A percentile compares a stretch with the other conserved stretches of the same genome.
Evolutionary conservation across 2,888 invertebrate genomes (phyloP).

Genomic region (Biston betularia): DNA sequence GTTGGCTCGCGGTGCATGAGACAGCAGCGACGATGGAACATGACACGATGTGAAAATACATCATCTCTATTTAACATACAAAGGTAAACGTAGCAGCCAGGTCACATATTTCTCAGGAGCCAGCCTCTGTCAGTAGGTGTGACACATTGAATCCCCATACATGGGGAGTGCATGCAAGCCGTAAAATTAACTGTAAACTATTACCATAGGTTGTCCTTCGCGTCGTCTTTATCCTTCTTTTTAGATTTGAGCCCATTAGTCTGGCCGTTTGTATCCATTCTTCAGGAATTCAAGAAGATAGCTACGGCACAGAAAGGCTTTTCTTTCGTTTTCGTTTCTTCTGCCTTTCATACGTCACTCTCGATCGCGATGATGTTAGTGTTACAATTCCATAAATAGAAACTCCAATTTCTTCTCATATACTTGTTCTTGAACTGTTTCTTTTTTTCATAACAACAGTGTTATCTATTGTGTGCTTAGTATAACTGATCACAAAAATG

Average conservation of each 20-base stretch:
- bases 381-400: conserved; percentile 16
- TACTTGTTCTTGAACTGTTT: too few relatives aligned
- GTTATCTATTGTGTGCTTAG: too few relatives aligned
- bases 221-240: conserved; percentile 88
- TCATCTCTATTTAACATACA: conserved; percentile 74
- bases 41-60: conserved; percentile 57
- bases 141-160: conserved; percentile 84
- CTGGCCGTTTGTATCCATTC: conserved; percentile 87
- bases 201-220: conserved; percentile 89
- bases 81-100: conserved; percentile 79
- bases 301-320: conserved; percentile 86
- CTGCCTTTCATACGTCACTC: conserved; percentile 86
- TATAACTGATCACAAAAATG: too few relatives aligned
- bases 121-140: conserved; percentile 84
- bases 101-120: conserved; percentile 85
- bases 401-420: neutral
- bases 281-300: conserved; percentile 84
- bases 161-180: conserved; percentile 80
- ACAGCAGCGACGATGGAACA: conserved; percentile 48
- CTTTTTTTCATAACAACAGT: too few relatives aligned
- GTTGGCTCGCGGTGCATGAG: conserved; percentile 51
- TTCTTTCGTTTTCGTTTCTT: conserved; percentile 83
- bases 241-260: conserved; percentile 85
- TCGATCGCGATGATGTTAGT: conserved; percentile 61
- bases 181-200: conserved; percentile 77